Percentiles rank a stretch among this genome's conserved stretches.
phyloP scores from a whole-genome alignment of 2,797 vertebrate species.

The Sebastes vulpes region DNA sequence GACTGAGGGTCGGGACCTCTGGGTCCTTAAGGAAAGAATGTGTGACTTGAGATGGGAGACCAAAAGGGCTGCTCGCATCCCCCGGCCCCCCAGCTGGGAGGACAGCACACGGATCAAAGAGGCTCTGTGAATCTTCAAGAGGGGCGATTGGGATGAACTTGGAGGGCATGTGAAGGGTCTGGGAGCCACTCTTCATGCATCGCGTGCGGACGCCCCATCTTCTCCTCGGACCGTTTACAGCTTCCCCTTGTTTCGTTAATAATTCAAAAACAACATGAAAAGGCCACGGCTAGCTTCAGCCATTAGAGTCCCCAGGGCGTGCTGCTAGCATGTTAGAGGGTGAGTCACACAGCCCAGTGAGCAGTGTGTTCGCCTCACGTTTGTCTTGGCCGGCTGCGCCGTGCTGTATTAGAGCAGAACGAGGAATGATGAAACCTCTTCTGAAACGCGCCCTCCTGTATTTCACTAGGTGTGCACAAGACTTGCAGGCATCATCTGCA shows the following conservation, averaged over 20 bases:
- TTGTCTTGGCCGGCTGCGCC: conserved; percentile 46
- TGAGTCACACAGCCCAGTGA: conserved; percentile 54
- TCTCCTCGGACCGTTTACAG: conserved; percentile 22
- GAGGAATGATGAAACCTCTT: conserved; percentile 36
- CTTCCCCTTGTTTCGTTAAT: conserved; percentile 53
- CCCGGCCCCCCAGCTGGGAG: conserved; percentile 67
- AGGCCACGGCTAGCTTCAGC: conserved; percentile 12
- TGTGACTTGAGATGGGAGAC: conserved; percentile 71
- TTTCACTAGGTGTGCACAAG: background rate
- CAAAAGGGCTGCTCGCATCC: conserved; percentile 57
- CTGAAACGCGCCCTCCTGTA: background rate
- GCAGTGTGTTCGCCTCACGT: conserved; percentile 39
- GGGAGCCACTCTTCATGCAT: conserved; percentile 29
- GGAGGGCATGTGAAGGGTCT: conserved; percentile 59
- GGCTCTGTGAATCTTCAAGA: conserved; percentile 63
- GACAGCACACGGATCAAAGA: conserved; percentile 67
- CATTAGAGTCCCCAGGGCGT: conserved; percentile 26
- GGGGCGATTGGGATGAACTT: conserved; percentile 42
- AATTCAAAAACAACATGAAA: conserved; percentile 49
- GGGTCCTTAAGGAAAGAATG: conserved; percentile 78
- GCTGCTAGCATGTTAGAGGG: conserved; percentile 19
- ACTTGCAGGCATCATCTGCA: background rate
- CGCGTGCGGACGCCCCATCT: conserved; percentile 31
- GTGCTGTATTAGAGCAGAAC: conserved; percentile 11
- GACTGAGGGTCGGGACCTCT: conserved; percentile 68